phyloP scores from a whole-genome alignment of 2,797 vertebrate genomes.

The Poecilia wingei region DNA sequence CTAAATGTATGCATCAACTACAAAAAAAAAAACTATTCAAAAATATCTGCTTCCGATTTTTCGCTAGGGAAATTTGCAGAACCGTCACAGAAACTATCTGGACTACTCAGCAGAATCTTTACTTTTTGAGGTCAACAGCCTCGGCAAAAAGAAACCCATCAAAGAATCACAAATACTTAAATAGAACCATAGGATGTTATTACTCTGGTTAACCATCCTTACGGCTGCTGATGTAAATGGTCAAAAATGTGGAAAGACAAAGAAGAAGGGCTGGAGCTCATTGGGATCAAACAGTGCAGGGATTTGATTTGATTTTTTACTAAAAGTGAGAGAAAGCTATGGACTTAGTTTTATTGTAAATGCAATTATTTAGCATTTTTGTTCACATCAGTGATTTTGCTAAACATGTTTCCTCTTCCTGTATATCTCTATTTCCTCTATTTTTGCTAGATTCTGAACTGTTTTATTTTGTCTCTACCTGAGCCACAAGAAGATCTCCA shows the following conservation, averaged over 20 bases:
- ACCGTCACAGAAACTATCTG: slow-evolving; percentile 44
- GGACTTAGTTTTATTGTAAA: slow-evolving; percentile 14
- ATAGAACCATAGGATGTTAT: slow-evolving; percentile 55
- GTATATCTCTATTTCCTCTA: neutral
- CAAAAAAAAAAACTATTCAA: slow-evolving; percentile 30
- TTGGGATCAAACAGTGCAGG: slow-evolving; percentile 40
- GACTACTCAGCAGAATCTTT: slow-evolving; percentile 50
- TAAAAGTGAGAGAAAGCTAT: slow-evolving; percentile 43
- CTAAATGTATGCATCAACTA: slow-evolving; percentile 44
- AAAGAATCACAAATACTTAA: slow-evolving; percentile 54
- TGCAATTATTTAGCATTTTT: neutral
- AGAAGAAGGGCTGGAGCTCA: slow-evolving; percentile 29
- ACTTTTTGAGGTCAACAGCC: slow-evolving; percentile 32
- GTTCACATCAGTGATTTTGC: neutral
- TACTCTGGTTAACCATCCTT: slow-evolving; percentile 55
- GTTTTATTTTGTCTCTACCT: neutral
- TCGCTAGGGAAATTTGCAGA: slow-evolving; percentile 33
- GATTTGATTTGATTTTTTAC: slow-evolving; percentile 41
- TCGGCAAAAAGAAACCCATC: slow-evolving; percentile 33
- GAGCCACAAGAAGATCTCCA: neutral
- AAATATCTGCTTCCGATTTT: slow-evolving; percentile 33
- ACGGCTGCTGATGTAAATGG: slow-evolving; percentile 54
- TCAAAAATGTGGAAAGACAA: slow-evolving; percentile 50
- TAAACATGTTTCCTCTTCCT: neutral
- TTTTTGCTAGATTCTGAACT: neutral